These are phyloP conservation scores for Hemaris fuciformis DNA, from an alignment of 2,888 invertebrate species.

Conservation along the genomic window DNA sequence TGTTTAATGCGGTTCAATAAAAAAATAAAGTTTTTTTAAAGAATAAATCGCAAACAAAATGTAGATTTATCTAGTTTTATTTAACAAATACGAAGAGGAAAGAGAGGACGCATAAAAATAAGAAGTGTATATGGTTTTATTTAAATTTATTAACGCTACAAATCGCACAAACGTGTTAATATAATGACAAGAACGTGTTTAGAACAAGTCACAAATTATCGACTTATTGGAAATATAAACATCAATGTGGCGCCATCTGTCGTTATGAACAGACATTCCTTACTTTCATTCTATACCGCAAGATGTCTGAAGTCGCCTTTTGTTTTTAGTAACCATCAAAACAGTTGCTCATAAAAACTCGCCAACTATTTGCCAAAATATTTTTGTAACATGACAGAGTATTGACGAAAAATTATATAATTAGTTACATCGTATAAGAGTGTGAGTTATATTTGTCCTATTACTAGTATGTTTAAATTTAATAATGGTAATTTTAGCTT, in stretches of 20 bases:
- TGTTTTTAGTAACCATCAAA: neutral
- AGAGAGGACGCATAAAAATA: too few species aligned
- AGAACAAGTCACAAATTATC: neutral
- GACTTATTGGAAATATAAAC: neutral
- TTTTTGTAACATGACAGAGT: conserved; percentile 28
- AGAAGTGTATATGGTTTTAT: too few species aligned
- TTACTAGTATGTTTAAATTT: too few species aligned
- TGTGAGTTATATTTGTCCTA: too few species aligned
- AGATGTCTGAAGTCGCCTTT: conserved; percentile 28
- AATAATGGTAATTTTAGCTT: too few species aligned
- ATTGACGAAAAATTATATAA: conserved; percentile 29
- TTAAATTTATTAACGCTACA: too few species aligned
- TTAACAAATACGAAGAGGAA: too few species aligned
- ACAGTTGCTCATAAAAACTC: neutral
- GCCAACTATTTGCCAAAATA: conserved; percentile 27
- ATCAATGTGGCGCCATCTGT: conserved; percentile 11
- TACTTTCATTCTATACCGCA: conserved; percentile 16
- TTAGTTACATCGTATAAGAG: conserved; percentile 24
- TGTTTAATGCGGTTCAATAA: too few species aligned
- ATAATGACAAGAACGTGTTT: neutral
- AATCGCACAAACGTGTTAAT: neutral
- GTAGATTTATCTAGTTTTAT: too few species aligned
- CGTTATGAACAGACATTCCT: neutral
- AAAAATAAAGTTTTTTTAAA: too few species aligned
- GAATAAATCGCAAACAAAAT: too few species aligned